Percentiles rank a stretch among this genome's conserved stretches.
These are phyloP conservation scores for Camponotus pennsylvanicus DNA, from an alignment of 1,140 invertebrate species.

Conservation along the genomic window DNA sequence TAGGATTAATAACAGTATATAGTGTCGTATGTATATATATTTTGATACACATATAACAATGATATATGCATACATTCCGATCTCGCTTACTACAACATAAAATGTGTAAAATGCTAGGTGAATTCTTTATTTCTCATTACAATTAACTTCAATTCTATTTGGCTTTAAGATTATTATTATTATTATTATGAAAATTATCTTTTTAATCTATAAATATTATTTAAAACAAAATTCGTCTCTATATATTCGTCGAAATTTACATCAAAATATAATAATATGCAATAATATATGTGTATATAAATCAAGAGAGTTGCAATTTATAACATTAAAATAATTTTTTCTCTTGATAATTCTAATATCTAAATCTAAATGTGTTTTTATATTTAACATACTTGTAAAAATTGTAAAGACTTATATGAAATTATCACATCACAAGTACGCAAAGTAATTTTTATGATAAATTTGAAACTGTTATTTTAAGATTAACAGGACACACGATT, in stretches of 20 bases:
- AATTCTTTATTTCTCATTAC: slow-evolving; percentile 15
- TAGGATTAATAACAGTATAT: slow-evolving; percentile 52
- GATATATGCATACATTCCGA: slow-evolving; percentile 16
- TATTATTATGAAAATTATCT: slow-evolving; percentile 11
- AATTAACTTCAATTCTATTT: slow-evolving; percentile 5
- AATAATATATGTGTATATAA: background rate
- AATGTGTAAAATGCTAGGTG: background rate
- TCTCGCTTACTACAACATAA: slow-evolving; percentile 24
- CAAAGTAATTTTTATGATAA: slow-evolving; percentile 17
- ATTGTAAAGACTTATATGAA: background rate
- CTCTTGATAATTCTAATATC: background rate
- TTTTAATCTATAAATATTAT: background rate
- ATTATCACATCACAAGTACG: slow-evolving; percentile 10
- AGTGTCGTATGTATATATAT: slow-evolving; percentile 36
- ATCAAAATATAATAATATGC: slow-evolving; percentile 12
- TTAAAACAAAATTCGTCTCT: background rate
- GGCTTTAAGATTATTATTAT: slow-evolving; percentile 12
- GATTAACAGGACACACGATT: slow-evolving; percentile 12
- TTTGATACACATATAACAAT: too few relatives aligned
- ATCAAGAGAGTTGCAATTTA: slow-evolving; percentile 17
- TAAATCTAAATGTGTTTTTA: slow-evolving; percentile 1
- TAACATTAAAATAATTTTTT: slow-evolving; percentile 4
- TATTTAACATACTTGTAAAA: slow-evolving; percentile 13
- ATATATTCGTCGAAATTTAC: slow-evolving; percentile 16
- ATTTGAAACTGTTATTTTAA: slow-evolving; percentile 3